These are phyloP conservation scores for Netelia virgata DNA, from an alignment of 2,888 invertebrate species.

Conservation along the genomic window DNA sequence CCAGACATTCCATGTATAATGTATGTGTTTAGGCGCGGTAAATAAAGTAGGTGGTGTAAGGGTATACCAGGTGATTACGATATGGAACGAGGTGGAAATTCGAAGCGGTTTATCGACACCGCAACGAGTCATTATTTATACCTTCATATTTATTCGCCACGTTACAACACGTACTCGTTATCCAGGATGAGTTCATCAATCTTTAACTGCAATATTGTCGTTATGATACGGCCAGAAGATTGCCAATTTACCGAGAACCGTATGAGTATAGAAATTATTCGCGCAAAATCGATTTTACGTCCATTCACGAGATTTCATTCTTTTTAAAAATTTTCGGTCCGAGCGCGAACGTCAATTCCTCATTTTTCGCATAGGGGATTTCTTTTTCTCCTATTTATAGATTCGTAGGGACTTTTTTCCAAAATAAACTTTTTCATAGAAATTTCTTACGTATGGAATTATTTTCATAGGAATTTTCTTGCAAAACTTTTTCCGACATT, in stretches of 20 bases:
- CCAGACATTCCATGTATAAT: slow-evolving; percentile 20
- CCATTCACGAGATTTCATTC: background rate
- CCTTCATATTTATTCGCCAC: slow-evolving; percentile 24
- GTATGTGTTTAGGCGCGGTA: slow-evolving; percentile 12
- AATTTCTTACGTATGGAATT: too few species aligned
- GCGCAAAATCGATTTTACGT: background rate
- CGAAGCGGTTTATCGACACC: slow-evolving; percentile 44
- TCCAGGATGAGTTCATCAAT: slow-evolving; percentile 45
- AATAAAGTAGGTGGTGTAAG: slow-evolving; percentile 9
- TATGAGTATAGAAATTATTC: background rate
- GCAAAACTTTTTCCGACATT: background rate
- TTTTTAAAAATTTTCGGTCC: background rate
- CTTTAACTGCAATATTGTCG: slow-evolving; percentile 14
- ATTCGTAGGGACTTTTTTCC: too few species aligned
- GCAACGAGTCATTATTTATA: slow-evolving; percentile 44
- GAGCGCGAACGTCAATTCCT: background rate
- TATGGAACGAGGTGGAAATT: slow-evolving; percentile 37
- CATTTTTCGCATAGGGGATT: background rate
- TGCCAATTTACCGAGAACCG: background rate
- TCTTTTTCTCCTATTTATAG: too few species aligned
- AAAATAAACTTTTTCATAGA: too few species aligned
- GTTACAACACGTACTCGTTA: slow-evolving; percentile 52
- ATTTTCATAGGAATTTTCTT: too few species aligned
- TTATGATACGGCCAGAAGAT: slow-evolving; percentile 1
- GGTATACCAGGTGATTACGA: background rate